Conservation (phyloP, 2,797 vertebrate species). For the Saxicola maurus region DNA sequence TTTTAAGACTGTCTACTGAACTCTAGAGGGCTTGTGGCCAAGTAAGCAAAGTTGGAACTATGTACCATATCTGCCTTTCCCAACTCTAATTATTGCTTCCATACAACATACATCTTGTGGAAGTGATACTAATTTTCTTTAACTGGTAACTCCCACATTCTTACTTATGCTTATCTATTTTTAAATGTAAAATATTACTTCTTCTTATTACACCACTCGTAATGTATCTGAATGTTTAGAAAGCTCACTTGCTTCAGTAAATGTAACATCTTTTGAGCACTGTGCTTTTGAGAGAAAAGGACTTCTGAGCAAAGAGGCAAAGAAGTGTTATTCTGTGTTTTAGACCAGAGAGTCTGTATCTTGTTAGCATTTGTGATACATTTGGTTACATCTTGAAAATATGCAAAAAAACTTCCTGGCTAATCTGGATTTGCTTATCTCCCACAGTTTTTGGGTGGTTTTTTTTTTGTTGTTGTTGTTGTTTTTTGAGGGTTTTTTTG, state of each 20-base stretch:
- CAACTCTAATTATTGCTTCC: background rate
- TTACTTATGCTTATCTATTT: background rate
- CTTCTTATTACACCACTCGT: background rate
- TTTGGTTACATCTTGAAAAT: background rate
- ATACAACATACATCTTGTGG: accelerated
- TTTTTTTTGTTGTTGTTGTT: too few relatives aligned
- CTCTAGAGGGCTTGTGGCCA: background rate
- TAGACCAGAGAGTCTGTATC: background rate
- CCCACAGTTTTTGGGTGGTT: background rate
- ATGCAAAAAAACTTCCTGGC: background rate
- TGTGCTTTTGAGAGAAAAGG: background rate
- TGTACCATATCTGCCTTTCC: background rate
- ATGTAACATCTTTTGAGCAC: background rate
- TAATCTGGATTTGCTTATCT: background rate
- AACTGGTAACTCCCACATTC: background rate
- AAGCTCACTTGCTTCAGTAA: background rate
- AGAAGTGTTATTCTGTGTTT: background rate
- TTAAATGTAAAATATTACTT: background rate
- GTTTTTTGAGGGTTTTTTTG: background rate
- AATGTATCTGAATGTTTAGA: background rate
- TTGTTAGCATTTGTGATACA: background rate
- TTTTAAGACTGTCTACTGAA: background rate
- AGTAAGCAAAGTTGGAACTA: background rate
- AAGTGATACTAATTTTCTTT: background rate
- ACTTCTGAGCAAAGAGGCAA: background rate